Evolutionary conservation across 2,113 vertebrate species (phyloP).

Genomic region (mouse (Mus musculus)): GRCm39 chr15:26656001-26656500

Average conservation of each 20-base stretch:
- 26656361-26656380: neutral
- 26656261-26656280: neutral
- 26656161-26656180: neutral
- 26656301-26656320: neutral
- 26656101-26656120: neutral
- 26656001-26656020: neutral
- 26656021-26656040: neutral
- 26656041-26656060: neutral
- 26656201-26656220: neutral
- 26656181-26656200: neutral
- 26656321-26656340: slow-evolving; percentile 31
- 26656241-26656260: rapidly evolving
- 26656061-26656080: neutral
- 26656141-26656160: neutral
- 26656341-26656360: neutral
- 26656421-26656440: too few relatives aligned
- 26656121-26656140: neutral
- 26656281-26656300: neutral
- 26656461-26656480: too few relatives aligned
- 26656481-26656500: too few relatives aligned
- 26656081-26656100: neutral
- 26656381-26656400: neutral
- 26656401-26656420: too few relatives aligned
- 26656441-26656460: too few relatives aligned
- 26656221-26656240: neutral